Evolutionary conservation across 2,888 invertebrate species (phyloP).

Genomic region (Eupeodes luniger): DNA sequence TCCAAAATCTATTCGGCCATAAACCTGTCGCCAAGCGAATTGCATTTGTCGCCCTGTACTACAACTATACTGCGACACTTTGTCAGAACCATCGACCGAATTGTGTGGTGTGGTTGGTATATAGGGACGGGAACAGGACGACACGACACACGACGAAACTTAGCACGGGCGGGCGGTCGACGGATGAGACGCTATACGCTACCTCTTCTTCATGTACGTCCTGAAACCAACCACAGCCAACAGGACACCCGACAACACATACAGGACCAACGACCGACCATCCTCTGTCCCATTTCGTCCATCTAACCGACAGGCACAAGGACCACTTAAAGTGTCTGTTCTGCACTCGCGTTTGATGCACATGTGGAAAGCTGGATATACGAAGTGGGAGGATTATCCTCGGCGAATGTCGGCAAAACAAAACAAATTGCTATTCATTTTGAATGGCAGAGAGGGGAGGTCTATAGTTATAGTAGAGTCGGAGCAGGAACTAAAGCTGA

Average conservation of each 20-base stretch:
- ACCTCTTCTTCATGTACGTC: conserved; percentile 22
- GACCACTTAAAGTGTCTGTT: conserved; percentile 70
- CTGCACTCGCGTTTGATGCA: conserved; percentile 56
- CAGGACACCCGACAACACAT: conserved; percentile 29
- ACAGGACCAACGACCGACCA: conserved; percentile 56
- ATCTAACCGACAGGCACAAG: conserved; percentile 45
- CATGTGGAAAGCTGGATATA: conserved; percentile 49
- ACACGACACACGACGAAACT: not conserved
- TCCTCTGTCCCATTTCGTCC: conserved; percentile 12
- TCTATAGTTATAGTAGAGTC: not conserved
- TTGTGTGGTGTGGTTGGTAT: conserved; percentile 30
- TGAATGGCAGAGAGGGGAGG: conserved; percentile 52
- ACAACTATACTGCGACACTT: conserved; percentile 67
- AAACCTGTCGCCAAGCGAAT: conserved; percentile 76
- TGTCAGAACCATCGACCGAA: conserved; percentile 72
- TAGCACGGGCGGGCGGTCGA: not conserved
- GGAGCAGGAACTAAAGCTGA: no score
- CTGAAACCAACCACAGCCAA: conserved; percentile 25
- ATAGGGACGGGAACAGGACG: not conserved
- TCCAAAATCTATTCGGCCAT: conserved; percentile 73
- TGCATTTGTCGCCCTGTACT: conserved; percentile 67
- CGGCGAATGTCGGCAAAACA: conserved; percentile 61
- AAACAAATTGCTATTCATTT: conserved; percentile 75
- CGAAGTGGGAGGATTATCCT: conserved; percentile 65
- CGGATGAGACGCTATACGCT: not conserved